phyloP scores from a whole-genome alignment of 2,888 invertebrate species.

The Lepidocyrtinus sp. region DNA sequence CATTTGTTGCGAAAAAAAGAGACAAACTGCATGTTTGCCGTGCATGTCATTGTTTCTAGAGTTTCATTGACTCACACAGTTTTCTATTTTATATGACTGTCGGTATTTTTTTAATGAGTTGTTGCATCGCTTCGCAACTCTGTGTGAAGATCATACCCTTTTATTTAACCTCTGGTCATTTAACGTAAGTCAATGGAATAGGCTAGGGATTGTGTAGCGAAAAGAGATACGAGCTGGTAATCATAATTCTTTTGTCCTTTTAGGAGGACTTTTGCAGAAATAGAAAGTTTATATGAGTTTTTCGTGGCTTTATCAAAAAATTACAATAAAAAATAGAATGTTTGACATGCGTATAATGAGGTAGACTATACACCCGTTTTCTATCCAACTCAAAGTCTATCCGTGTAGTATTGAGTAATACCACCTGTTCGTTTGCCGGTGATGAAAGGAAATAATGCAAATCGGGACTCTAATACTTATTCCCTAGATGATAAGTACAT shows the following conservation, averaged over 20 bases:
- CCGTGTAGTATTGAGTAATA: too few species aligned
- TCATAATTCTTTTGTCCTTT: not conserved
- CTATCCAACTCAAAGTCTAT: too few species aligned
- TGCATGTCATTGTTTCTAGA: not conserved
- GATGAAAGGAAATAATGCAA: conserved; percentile 23
- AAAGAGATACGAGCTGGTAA: not conserved
- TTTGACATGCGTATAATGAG: not conserved
- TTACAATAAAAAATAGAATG: not conserved
- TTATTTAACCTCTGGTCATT: not conserved
- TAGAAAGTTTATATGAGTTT: not conserved
- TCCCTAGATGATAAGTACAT: conserved; percentile 6
- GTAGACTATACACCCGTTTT: too few species aligned
- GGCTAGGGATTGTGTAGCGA: not conserved
- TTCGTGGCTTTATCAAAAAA: not conserved
- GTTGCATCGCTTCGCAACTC: not conserved
- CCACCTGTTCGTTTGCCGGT: too few species aligned
- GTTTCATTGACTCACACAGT: not conserved
- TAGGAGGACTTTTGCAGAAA: not conserved
- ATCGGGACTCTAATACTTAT: too few species aligned
- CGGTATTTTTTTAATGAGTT: not conserved
- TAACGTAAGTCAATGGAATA: not conserved
- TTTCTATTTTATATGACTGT: not conserved
- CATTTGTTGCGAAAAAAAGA: not conserved
- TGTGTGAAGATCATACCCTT: not conserved
- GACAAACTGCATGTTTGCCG: too few species aligned